Percentiles rank a stretch among this genome's conserved stretches.
These are phyloP conservation scores for Onychostruthus taczanowskii DNA, from an alignment of 2,113 vertebrate genomes.

Conservation along the genomic window DNA sequence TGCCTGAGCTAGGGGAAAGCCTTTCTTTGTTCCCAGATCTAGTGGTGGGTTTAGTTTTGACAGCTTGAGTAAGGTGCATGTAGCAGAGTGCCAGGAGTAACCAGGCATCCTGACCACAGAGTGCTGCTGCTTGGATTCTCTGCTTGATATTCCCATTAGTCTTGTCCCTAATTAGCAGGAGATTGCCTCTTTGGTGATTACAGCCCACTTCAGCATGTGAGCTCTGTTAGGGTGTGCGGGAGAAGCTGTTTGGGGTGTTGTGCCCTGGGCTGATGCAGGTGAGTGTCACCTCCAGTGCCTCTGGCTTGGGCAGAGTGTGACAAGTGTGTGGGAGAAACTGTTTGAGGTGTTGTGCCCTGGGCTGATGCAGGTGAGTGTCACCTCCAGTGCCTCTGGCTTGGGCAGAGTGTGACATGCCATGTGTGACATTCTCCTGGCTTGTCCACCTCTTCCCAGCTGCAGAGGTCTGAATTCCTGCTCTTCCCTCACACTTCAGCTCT, in stretches of 20 bases:
- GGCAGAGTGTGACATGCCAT: accelerated
- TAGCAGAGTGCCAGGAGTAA: neutral
- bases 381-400: neutral
- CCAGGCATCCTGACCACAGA: neutral
- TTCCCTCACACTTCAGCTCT: neutral
- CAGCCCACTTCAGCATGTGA: neutral
- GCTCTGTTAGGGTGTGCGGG: neutral
- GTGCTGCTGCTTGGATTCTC: neutral
- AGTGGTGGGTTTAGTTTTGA: neutral
- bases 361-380: neutral
- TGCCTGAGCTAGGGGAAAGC: neutral
- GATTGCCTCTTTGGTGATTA: neutral
- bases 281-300: neutral
- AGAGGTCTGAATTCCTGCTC: neutral
- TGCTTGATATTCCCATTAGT: neutral
- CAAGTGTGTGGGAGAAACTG: neutral
- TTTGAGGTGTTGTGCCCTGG: neutral
- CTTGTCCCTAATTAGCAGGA: neutral
- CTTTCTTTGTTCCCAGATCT: neutral
- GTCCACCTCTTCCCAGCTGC: neutral
- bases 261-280: neutral
- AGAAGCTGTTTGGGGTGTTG: neutral
- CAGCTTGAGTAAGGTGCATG: neutral
- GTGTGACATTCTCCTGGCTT: neutral
- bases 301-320: accelerated